Evolutionary conservation across 1,140 invertebrate genomes (phyloP), one percentile per base, ranked within the genome.

Genomic region (Eurosta solidaginis): DNA sequence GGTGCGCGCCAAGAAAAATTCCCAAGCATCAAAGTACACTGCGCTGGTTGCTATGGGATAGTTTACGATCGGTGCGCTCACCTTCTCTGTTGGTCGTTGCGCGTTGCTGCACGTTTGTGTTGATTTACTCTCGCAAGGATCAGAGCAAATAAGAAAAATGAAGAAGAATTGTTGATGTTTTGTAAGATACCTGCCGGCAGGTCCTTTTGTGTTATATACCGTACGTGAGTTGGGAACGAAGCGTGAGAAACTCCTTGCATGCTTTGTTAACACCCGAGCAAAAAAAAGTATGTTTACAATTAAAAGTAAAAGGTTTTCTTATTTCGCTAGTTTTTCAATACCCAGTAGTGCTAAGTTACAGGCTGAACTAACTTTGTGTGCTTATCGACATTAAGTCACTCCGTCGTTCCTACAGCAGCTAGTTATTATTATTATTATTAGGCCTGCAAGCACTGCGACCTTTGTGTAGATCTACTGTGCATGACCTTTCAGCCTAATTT

Each of bases 241-340:
- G 83, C 85, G 85, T 86, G 84, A 81, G 85, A 86, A 86, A 80
- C 83, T 76, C 54, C 52, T 52, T 27, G 63, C 54, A 68, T 59
- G 77, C 45, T 78, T 80, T 78, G 50, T 77, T 76, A 63, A 47
- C 29, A 36, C 45, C 25, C 33, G 20, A 47, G 42, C 29, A 47
- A 59, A 76, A 59, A 36, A 59, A 44, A 52, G 36, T 42, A 29
- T 42, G 5, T 10, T 29, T 47, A 54, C 36, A 54, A 47, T 29
- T 29, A 74, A 45, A 25, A 78, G 77, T 20, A 45, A 78, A 63
- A 49, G 42, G 44, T 74, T 74, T 74, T 73, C 40, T 78, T 78
- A 78, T 74, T 50, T 52, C 50, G 27, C 22, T 12, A 25, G 22
- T 77, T 47, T 44, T 68, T 77, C 33, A 2, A 20, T 36, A 42